Conservation (phyloP, 2,113 vertebrate genomes). For the Pimephales promelas region DNA sequence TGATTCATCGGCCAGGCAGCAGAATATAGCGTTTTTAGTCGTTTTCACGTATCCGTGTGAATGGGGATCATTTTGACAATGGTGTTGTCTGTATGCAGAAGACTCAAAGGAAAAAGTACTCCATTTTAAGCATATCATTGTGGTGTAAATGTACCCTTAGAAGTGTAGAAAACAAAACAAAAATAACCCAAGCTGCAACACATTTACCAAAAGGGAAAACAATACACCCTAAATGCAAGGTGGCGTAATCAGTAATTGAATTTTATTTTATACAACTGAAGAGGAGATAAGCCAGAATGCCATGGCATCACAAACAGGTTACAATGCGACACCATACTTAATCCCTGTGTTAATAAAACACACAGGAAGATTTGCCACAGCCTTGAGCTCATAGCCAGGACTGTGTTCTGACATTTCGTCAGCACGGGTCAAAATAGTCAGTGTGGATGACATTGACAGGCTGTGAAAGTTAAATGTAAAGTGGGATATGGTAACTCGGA, state of each 20-base stretch:
- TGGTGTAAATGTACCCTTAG: too few species aligned
- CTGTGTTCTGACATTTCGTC: slow-evolving; percentile 35
- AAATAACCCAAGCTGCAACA: too few species aligned
- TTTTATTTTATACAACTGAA: not conserved
- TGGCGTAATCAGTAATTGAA: slow-evolving; percentile 14
- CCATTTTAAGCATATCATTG: too few species aligned
- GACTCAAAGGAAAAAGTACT: too few species aligned
- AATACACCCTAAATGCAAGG: not conserved
- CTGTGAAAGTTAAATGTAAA: slow-evolving; percentile 50
- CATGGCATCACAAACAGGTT: slow-evolving; percentile 10
- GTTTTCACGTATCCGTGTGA: too few species aligned
- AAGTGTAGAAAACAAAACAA: too few species aligned
- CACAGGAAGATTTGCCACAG: slow-evolving; percentile 9
- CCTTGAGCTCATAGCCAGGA: not conserved
- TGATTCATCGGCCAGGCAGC: too few species aligned
- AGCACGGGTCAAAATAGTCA: slow-evolving; percentile 14
- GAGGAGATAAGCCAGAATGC: slow-evolving; percentile 4
- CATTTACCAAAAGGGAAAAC: not conserved
- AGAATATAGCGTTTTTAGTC: too few species aligned
- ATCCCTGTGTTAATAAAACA: slow-evolving; percentile 18
- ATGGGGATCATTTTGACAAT: too few species aligned
- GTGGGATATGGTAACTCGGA: slow-evolving; percentile 39
- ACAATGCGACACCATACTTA: slow-evolving; percentile 1
- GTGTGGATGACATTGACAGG: slow-evolving; percentile 47
- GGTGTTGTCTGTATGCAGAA: too few species aligned